Base-by-base conservation (phyloP, 2,113 vertebrate genomes). In the Oplegnathus fasciatus region DNA sequence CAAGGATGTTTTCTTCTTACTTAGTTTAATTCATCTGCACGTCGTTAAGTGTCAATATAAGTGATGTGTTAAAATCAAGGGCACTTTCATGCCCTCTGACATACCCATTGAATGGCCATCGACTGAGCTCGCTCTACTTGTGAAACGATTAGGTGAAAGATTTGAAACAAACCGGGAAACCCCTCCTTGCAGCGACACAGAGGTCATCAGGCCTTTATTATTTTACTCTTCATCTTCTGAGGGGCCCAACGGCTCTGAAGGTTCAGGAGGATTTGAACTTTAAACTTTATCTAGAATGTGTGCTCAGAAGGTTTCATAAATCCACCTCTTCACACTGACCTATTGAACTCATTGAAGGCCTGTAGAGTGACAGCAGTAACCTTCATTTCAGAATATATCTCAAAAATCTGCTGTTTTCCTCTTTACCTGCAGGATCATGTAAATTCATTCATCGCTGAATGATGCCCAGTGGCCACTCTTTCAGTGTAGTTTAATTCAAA, bases 261-360 rank as follows among this genome's bases (percentile, higher is more conserved):
- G 75, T 80, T 80, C 66, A 82, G 9, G 40, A 58, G 50, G 68
- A 52, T 55, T 44, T 89, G 77, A 74, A 76, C 86, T 86, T 90
- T 90, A 79, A 85, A 86, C 82, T 88, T 79, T 83, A 82, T 82
- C 60, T 50, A 20, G 37, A 42, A 28, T n/a, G 20, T 57, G 13
- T 32, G 34, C 30, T 37, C 9, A 14, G 34, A n/a, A 30, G 58
- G 71, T 84, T 72, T 76, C 48, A 68, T 77, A 65, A 65, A 80
- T 14, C 9, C 6, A 64, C 15, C 54, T 46, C 17, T 46, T 34
- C 10, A 46, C 66, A 46, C 28, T 68, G 66, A 52, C 57, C 61
- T n/a, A 6, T 64, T 70, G 1, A 64, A 55, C n/a, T 28, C 54
- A 42, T 42, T 18, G 17, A 18, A 18, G 18, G 18, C 28, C 50